Base-by-base conservation (phyloP, 1,140 invertebrate genomes). In the Hestina assimilis region DNA sequence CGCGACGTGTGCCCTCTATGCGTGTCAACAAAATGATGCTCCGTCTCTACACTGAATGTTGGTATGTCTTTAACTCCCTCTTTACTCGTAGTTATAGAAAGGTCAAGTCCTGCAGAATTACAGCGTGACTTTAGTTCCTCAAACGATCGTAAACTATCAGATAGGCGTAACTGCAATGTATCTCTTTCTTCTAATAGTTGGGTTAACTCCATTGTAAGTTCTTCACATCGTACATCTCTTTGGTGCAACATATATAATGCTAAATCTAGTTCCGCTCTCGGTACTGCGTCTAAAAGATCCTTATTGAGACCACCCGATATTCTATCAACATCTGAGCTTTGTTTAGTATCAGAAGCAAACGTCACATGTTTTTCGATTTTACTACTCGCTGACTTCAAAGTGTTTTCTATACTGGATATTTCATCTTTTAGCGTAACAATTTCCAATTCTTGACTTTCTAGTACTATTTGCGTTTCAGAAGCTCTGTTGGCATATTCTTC, bases 241-340 rank as follows among this genome's bases (percentile, higher is more conserved):
- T 96, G 94, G 82, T 97, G 95, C 15, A 97, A 89, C 91, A 95
- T 95, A 70, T 96, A 95, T 4, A 96, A 73, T 0, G 95, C 95
- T 50, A 96, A 89, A 80, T 97, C 95, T 33, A 97, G 85, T 76
- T 97, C 95, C 2, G 92, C 90, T 72, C 91, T 83, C 0, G 90
- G 89, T 9, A 88, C 85, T n/a, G 80, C 76, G 45, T 87, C 80
- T 35, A 78, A 69, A 59, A 76, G 58, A 28, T 85, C 79, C 50
- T 69, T 80, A 46, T 75, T 73, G 20, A 78, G 28, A 41, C 40
- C 1, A 53, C 59, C 55, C 28, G 71, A 51, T 52, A 40, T 20
- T n/a, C 43, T 45, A 5, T 69, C 64, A 4, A 42, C 43, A 8
- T 79, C 68, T 1, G 47, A 24, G 17, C 59, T 59, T 17, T 58